Conservation (phyloP, 1,140 invertebrate genomes). For the Nebria ingens region DNA sequence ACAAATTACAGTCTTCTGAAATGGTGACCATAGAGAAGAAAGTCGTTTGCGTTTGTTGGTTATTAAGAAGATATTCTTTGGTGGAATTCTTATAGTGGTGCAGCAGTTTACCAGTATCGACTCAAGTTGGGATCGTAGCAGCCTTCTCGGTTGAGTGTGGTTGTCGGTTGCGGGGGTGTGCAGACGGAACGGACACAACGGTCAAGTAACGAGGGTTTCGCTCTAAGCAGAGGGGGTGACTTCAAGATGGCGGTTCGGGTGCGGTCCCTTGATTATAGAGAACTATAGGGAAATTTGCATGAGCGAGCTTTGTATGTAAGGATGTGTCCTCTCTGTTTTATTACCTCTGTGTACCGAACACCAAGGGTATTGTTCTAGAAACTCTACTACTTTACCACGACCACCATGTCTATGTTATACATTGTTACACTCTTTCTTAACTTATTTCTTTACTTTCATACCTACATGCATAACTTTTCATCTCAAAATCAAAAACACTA, state of each 20-base stretch:
- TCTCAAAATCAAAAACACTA: no score
- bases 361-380: no score
- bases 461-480: no score
- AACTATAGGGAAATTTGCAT: neutral
- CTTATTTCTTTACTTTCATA: no score
- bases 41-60: neutral
- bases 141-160: neutral
- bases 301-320: no score
- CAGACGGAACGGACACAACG: neutral
- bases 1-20: no score
- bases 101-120: neutral
- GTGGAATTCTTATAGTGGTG: neutral
- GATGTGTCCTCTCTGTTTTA: no score
- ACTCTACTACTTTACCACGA: no score
- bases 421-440: no score
- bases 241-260: neutral
- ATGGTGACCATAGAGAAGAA: no score
- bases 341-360: no score
- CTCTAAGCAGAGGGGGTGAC: neutral
- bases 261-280: neutral
- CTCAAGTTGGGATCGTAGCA: neutral
- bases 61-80: neutral
- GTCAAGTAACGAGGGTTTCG: neutral
- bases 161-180: neutral
- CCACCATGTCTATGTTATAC: no score